Evolutionary conservation across 2,113 vertebrate genomes (phyloP).

Genomic region (Hemibates koningsi): DNA sequence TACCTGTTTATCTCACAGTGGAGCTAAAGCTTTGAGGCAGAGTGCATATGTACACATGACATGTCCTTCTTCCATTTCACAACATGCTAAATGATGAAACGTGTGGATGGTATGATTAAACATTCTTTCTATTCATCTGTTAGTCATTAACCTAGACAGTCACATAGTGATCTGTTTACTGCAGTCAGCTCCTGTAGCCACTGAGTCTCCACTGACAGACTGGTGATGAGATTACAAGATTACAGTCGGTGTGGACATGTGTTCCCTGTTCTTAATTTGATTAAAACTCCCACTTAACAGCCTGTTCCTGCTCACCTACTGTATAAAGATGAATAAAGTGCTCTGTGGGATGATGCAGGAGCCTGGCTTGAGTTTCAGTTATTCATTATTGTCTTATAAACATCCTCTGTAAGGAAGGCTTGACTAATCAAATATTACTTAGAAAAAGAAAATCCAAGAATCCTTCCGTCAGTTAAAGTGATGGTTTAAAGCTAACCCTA

Average conservation of each 20-base stretch:
- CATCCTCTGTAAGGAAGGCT: background rate
- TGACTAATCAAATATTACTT: background rate
- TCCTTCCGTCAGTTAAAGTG: background rate
- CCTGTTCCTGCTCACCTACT: background rate
- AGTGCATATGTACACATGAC: background rate
- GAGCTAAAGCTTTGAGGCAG: background rate
- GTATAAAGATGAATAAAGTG: slow-evolving; percentile 10
- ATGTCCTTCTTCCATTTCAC: background rate
- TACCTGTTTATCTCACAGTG: background rate
- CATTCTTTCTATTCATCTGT: slow-evolving; percentile 2
- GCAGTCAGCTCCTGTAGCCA: background rate
- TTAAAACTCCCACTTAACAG: slow-evolving; percentile 33
- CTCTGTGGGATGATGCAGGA: background rate
- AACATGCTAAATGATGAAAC: background rate
- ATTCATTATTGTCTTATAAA: background rate
- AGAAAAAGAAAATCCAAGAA: background rate
- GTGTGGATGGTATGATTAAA: background rate
- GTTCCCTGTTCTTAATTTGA: slow-evolving; percentile 34
- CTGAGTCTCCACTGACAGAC: slow-evolving; percentile 17
- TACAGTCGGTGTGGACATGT: slow-evolving; percentile 37
- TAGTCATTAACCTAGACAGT: slow-evolving; percentile 18
- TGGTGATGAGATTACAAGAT: slow-evolving; percentile 55
- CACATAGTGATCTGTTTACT: slow-evolving; percentile 27
- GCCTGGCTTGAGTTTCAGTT: background rate
- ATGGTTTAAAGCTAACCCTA: background rate